Evolutionary conservation across 2,888 invertebrate genomes (phyloP), one percentile per base, ranked within the genome.

Genomic region (Hydrotaea diabolus): DNA sequence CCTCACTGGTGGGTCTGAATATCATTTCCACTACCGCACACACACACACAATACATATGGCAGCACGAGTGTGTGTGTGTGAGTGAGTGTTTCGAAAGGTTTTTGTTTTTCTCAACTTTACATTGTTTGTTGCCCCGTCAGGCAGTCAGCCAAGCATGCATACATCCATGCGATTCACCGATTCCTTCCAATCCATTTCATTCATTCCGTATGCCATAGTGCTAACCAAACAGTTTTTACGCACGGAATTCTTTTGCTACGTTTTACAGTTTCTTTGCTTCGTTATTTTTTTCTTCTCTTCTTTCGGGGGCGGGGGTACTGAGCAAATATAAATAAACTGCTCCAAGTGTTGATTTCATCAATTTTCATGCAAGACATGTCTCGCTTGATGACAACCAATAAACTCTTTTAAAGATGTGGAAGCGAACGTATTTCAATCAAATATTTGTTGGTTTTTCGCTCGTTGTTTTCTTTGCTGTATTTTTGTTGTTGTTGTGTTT

Each of bases 281-380:
- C 9, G 2, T 31, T 26, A 66, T 57, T 76, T 72, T 77, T 71
- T 69, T 39, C 2, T 55, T 69, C 31, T 46, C 23, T 43, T 36
- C 76, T 77, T 82, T 36, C 26, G 71, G n/a, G n/a, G n/a, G n/a
- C n/a, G n/a, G n/a, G n/a, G 73, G 49, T 15, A 8, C 76, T 75
- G 77, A 84, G n/a, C 75, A 80, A 72, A 85, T 82, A 86, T 69
- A 79, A 80, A 66, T 80, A 77, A 85, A 64, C 62, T 77, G 74
- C 77, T 76, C 21, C 79, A 85, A 85, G 85, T 85, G 80, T 87
- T 85, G 83, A 84, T 86, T 87, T 84, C 84, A 86, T 87, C 79
- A 84, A 85, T 85, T 83, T 84, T 64, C 77, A 80, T 82, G 79
- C 82, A 85, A 82, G 82, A 85, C 82, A 77, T 82, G 85, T 82